phyloP scores from a whole-genome alignment of 1,140 invertebrate species.

The Drosophila ogumai region DNA sequence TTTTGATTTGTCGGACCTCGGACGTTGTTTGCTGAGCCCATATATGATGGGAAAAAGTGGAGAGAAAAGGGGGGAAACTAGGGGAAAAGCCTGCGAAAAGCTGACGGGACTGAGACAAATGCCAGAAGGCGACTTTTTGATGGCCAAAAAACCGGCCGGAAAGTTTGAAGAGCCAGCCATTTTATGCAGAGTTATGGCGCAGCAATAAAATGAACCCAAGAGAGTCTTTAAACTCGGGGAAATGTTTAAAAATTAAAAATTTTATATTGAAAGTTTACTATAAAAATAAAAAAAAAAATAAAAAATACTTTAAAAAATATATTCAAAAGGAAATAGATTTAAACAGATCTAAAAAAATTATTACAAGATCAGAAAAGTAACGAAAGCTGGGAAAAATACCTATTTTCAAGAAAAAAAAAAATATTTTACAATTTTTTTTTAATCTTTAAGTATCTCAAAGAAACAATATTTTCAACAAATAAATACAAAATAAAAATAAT shows the following conservation, averaged over 20 bases:
- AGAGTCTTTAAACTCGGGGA: constrained; percentile 1
- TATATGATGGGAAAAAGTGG: constrained; percentile 19
- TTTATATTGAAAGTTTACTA: too few species aligned
- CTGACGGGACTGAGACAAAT: constrained; percentile 38
- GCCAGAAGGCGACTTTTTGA: constrained; percentile 61
- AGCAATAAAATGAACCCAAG: constrained; percentile 12
- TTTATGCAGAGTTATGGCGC: neutral
- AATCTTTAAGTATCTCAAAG: too few species aligned
- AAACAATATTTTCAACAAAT: too few species aligned
- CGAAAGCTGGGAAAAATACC: too few species aligned
- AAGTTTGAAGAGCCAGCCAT: neutral
- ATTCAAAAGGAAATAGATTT: neutral
- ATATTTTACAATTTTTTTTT: neutral
- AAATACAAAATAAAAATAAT: neutral
- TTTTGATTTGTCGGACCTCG: constrained; percentile 62
- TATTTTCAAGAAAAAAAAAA: neutral
- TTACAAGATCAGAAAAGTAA: neutral
- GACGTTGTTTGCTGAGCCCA: constrained; percentile 52
- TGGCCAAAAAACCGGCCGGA: constrained; percentile 19
- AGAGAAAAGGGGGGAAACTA: neutral
- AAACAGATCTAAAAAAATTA: neutral
- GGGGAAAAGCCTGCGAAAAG: constrained; percentile 5
- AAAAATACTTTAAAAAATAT: too few species aligned
- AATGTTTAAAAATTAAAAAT: neutral
- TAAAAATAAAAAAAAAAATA: neutral